phyloP scores from a whole-genome alignment of 1,140 invertebrate genomes.

The Glossosoma conforme region DNA sequence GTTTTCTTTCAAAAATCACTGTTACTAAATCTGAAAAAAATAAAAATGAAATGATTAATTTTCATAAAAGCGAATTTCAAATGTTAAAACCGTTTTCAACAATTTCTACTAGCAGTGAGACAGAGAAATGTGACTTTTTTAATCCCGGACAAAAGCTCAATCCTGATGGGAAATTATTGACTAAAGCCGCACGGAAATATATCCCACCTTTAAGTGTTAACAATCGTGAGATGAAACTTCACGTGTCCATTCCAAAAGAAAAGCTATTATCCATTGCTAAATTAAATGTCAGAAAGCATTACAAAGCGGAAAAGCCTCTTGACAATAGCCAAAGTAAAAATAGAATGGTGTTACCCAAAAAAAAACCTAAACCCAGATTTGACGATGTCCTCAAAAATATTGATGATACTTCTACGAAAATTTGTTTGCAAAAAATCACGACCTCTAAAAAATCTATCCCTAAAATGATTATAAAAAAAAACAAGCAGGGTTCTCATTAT shows the following conservation, averaged over 20 bases:
- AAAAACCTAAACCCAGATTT: slow-evolving; percentile 46
- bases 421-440: slow-evolving; percentile 36
- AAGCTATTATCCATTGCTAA: slow-evolving; percentile 42
- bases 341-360: slow-evolving; percentile 28
- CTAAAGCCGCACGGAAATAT: slow-evolving; percentile 49
- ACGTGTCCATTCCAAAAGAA: slow-evolving; percentile 43
- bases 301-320: not conserved
- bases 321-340: slow-evolving; percentile 2
- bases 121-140: too few species aligned
- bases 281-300: slow-evolving; percentile 31
- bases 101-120: not conserved
- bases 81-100: too few species aligned
- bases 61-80: too few species aligned
- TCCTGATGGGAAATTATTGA: slow-evolving; percentile 34
- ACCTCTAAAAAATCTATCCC: slow-evolving; percentile 37
- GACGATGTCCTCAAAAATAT: slow-evolving; percentile 50
- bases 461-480: slow-evolving; percentile 49
- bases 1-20: too few species aligned
- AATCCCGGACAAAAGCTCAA: too few species aligned
- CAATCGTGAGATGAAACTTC: slow-evolving; percentile 41
- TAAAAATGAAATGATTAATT: too few species aligned
- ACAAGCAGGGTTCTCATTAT: slow-evolving; percentile 46
- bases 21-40: too few species aligned
- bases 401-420: slow-evolving; percentile 41
- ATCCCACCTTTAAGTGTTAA: slow-evolving; percentile 44